Evolutionary conservation across 1,140 invertebrate species (phyloP).

Genomic region (Epicauta chinensis): DNA sequence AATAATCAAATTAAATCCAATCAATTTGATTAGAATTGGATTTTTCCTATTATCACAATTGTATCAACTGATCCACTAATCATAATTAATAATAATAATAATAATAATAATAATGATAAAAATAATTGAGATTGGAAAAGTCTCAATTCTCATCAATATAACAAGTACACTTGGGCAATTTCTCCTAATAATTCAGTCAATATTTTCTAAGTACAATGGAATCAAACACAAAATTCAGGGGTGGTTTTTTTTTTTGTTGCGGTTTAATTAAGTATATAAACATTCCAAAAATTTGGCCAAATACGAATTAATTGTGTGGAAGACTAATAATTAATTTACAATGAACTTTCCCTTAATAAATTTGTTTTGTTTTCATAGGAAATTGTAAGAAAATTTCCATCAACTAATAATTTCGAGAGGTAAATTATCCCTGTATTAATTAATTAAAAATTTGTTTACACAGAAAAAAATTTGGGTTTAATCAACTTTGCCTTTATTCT

Average conservation of each 20-base stretch:
- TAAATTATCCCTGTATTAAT: constrained; percentile 14
- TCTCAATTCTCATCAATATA: constrained; percentile 8
- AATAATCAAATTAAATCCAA: too few species aligned
- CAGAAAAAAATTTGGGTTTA: constrained; percentile 9
- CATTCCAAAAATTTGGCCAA: constrained; percentile 11
- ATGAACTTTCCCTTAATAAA: constrained; percentile 13
- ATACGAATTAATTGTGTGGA: constrained; percentile 12
- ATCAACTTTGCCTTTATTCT: constrained; percentile 28
- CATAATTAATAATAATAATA: not conserved
- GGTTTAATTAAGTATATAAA: too few species aligned
- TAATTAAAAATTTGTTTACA: not conserved
- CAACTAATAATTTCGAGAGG: constrained; percentile 2
- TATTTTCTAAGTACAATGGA: constrained; percentile 12
- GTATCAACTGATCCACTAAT: too few species aligned
- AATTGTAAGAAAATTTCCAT: too few species aligned
- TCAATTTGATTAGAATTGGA: too few species aligned
- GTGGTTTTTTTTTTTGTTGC: too few species aligned
- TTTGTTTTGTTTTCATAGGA: too few species aligned
- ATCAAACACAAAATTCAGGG: constrained; percentile 10
- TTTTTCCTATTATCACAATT: too few species aligned
- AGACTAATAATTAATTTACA: constrained; percentile 11
- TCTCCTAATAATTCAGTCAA: constrained; percentile 9
- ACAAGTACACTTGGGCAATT: constrained; percentile 15
- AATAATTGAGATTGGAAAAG: not conserved
- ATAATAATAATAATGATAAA: not conserved